Conservation (phyloP, 2,113 vertebrate genomes). For the Asarcornis scutulata region DNA sequence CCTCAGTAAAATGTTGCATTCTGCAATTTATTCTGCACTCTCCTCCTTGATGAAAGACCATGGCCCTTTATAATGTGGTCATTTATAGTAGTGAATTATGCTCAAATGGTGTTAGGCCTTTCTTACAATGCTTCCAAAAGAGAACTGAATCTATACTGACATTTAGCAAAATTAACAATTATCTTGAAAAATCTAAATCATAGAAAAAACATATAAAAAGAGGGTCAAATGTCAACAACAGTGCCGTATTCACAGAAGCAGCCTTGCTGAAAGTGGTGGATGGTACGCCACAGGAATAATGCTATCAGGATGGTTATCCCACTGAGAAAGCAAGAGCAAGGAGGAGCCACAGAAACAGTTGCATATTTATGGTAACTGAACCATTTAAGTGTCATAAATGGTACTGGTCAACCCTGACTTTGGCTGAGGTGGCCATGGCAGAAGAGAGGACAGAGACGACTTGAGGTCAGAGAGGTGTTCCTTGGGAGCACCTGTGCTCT, state of each 20-base stretch:
- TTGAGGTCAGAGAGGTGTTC: background rate
- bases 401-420: background rate
- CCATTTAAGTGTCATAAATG: slow-evolving; percentile 6
- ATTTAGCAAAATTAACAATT: background rate
- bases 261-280: background rate
- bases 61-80: background rate
- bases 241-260: background rate
- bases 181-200: background rate
- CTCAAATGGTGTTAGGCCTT: background rate
- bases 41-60: background rate
- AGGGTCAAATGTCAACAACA: background rate
- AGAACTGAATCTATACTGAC: background rate
- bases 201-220: background rate
- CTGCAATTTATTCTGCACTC: background rate
- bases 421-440: background rate
- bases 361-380: background rate
- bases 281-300: background rate
- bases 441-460: background rate
- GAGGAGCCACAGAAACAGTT: background rate
- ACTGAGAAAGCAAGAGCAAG: background rate
- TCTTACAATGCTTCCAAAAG: background rate
- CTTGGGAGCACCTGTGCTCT: background rate
- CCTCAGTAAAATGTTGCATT: background rate
- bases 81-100: background rate
- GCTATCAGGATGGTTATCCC: background rate